phyloP scores from a whole-genome alignment of 23 tunicate species.

The Halocynthia roretzi region DNA sequence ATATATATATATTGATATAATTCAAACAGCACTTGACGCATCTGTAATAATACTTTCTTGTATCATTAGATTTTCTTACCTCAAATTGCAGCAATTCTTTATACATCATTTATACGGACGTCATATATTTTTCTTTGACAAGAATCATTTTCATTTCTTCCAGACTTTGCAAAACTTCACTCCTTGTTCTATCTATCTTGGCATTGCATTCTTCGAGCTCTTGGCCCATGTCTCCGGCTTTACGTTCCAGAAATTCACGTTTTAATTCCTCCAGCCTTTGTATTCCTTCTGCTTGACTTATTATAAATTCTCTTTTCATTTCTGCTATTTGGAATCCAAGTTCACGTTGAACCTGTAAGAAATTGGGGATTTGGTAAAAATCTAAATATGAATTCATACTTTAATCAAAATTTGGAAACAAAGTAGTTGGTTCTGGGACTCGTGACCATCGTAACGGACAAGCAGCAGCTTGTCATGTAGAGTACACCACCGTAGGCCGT shows the following conservation, averaged over 20 bases:
- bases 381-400: neutral
- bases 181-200: conserved; percentile 60
- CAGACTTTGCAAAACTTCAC: conserved; percentile 66
- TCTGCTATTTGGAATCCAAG: no score
- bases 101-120: conserved; percentile 40
- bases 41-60: no score
- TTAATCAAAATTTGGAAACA: neutral
- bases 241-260: conserved; percentile 51
- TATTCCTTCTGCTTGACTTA: conserved; percentile 23
- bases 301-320: no score
- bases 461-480: no score
- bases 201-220: conserved; percentile 39
- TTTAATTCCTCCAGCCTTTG: conserved; percentile 62
- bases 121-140: conserved; percentile 88
- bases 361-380: neutral
- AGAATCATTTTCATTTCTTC: conserved; percentile 96
- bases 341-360: neutral
- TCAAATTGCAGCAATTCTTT: no score
- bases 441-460: no score
- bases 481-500: no score
- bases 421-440: no score
- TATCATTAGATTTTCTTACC: no score
- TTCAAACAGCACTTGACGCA: no score
- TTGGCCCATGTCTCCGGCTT: conserved; percentile 51
- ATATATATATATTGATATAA: no score